Conservation (phyloP, 2,888 invertebrate species). For the Halocaridina rubra region DNA sequence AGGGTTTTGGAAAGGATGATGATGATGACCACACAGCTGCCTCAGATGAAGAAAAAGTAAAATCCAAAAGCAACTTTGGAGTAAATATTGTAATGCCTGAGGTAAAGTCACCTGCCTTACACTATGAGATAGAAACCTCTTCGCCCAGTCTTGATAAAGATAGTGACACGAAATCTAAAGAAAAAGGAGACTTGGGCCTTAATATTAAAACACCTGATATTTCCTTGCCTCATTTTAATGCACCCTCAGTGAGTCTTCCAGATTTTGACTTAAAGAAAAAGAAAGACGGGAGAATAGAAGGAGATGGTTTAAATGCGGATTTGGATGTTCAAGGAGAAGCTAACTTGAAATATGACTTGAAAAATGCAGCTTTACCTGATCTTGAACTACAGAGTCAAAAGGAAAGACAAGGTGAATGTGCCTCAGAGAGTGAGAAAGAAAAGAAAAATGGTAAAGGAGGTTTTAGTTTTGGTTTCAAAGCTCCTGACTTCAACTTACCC, state of each 20-base stretch:
- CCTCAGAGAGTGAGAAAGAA: not conserved
- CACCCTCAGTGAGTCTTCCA: conserved; percentile 6
- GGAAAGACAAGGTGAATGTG: not conserved
- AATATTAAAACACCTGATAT: conserved; percentile 28
- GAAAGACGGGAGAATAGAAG: too few relatives aligned
- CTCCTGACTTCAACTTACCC: conserved; percentile 38
- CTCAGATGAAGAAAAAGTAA: conserved; percentile 5
- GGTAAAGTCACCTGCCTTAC: not conserved
- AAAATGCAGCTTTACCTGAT: not conserved
- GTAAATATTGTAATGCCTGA: conserved; percentile 18
- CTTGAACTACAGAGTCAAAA: not conserved
- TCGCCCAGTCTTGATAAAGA: not conserved
- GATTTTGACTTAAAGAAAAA: too few relatives aligned
- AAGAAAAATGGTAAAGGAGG: conserved; percentile 30
- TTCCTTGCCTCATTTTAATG: not conserved
- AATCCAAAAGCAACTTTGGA: conserved; percentile 15
- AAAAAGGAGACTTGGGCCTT: not conserved
- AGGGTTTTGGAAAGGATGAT: conserved; percentile 2
- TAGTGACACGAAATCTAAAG: not conserved
- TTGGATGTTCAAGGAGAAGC: not conserved
- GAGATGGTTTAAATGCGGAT: not conserved
- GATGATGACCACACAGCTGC: not conserved
- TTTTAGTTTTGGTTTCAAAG: conserved; percentile 43
- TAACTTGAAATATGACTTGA: not conserved
- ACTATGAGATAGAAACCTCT: not conserved